Evolutionary conservation across 2,888 invertebrate species (phyloP).

Genomic region (Oscheius onirici): DNA sequence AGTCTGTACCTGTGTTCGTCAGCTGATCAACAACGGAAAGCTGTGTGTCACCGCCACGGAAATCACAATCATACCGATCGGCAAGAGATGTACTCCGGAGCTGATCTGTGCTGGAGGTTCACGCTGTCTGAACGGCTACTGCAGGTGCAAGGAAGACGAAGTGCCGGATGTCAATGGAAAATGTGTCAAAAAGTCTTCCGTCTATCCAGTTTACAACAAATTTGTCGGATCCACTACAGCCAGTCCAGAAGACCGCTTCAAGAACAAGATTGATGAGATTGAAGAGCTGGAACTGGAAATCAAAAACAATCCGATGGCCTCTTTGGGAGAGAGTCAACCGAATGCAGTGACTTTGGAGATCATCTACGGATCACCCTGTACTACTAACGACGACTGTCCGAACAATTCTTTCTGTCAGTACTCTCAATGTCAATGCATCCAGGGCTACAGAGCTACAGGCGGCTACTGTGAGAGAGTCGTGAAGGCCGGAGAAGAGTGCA

Average conservation of each 20-base stretch:
- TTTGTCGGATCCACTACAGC: slow-evolving; percentile 15
- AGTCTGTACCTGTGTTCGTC: slow-evolving; percentile 61
- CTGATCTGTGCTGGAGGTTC: slow-evolving; percentile 58
- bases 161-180: slow-evolving; percentile 59
- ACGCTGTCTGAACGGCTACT: slow-evolving; percentile 53
- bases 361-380: slow-evolving; percentile 51
- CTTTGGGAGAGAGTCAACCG: slow-evolving; percentile 5
- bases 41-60: slow-evolving; percentile 58
- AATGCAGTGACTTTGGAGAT: slow-evolving; percentile 22
- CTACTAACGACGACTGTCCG: slow-evolving; percentile 50
- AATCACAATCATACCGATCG: slow-evolving; percentile 52
- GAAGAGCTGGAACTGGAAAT: slow-evolving; percentile 48
- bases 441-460: slow-evolving; percentile 54
- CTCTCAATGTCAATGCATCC: slow-evolving; percentile 63
- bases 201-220: slow-evolving; percentile 42
- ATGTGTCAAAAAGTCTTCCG: slow-evolving; percentile 48
- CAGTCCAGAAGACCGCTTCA: slow-evolving; percentile 35
- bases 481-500: slow-evolving; percentile 46
- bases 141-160: slow-evolving; percentile 56
- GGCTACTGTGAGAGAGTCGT: slow-evolving; percentile 52
- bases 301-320: slow-evolving; percentile 34
- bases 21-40: slow-evolving; percentile 57
- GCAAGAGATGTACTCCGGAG: slow-evolving; percentile 55
- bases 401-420: slow-evolving; percentile 56
- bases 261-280: slow-evolving; percentile 43